phyloP scores from a whole-genome alignment of 2,888 invertebrate species.

The Sesia bembeciformis region DNA sequence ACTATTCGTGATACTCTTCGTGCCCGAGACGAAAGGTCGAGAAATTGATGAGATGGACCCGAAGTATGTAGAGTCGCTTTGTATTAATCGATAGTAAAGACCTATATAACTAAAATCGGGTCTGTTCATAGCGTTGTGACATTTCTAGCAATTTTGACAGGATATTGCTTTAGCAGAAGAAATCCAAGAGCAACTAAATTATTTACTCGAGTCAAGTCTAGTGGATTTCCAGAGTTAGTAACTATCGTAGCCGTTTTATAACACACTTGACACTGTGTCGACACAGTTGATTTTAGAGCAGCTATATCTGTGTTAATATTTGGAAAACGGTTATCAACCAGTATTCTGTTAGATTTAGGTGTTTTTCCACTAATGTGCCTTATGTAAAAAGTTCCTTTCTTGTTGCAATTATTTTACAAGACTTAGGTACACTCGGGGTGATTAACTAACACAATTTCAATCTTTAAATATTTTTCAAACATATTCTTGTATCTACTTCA shows the following conservation, averaged over 20 bases:
- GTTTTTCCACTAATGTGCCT: background rate
- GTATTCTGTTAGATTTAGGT: background rate
- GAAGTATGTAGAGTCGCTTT: slow-evolving; percentile 74
- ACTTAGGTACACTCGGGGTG: background rate
- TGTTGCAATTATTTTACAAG: background rate
- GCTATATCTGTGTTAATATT: background rate
- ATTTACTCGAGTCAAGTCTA: too few relatives aligned
- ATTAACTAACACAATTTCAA: background rate
- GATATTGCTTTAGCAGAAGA: too few relatives aligned
- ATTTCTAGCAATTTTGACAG: too few relatives aligned
- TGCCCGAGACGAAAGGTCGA: slow-evolving; percentile 93
- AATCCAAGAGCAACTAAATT: too few relatives aligned
- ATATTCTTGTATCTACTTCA: too few relatives aligned
- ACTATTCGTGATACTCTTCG: slow-evolving; percentile 86
- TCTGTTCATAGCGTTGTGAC: too few relatives aligned
- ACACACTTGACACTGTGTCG: too few relatives aligned
- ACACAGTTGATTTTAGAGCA: too few relatives aligned
- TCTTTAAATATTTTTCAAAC: too few relatives aligned
- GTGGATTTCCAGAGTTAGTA: too few relatives aligned
- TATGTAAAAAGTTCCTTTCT: background rate
- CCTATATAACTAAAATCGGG: too few relatives aligned
- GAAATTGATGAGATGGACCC: slow-evolving; percentile 92
- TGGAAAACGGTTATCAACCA: background rate
- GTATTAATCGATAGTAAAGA: slow-evolving; percentile 66
- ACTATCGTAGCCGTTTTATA: too few relatives aligned